Percentiles rank a stretch among this genome's conserved stretches.
Evolutionary conservation across 64 coral and sea anemone genomes (phyloP).

Genomic region (Stylophora pistillata): DNA sequence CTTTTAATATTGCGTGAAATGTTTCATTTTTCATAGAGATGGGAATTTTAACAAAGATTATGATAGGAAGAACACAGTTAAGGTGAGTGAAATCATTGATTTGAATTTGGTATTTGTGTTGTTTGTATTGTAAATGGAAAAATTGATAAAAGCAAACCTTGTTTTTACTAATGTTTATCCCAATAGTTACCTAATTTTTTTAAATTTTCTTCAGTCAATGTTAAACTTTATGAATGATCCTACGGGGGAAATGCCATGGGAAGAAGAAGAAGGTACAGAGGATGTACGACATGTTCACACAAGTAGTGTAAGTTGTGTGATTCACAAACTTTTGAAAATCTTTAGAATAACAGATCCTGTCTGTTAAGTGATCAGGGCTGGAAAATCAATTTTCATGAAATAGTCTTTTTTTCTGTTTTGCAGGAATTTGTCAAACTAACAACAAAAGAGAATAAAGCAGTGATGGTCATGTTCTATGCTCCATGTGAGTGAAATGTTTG

Average conservation of each 20-base stretch:
- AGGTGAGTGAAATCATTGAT: conserved; percentile 28
- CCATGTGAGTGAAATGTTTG: conserved; percentile 73
- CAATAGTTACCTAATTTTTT: not conserved
- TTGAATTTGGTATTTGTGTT: not conserved
- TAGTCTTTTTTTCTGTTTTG: not conserved
- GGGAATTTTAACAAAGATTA: conserved; percentile 99
- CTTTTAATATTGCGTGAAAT: not conserved
- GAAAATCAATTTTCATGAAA: not conserved
- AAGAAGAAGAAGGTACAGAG: conserved; percentile 84
- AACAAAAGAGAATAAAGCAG: conserved; percentile 70
- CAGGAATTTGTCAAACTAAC: conserved; percentile 82
- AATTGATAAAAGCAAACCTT: not conserved
- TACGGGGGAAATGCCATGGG: conserved; percentile 93
- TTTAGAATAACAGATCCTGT: not conserved
- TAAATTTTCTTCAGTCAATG: conserved; percentile 79
- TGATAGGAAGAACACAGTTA: conserved; percentile 90
- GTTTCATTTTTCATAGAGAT: conserved; percentile 60
- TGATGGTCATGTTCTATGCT: conserved; percentile 94
- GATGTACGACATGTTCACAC: conserved; percentile 79
- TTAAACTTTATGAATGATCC: conserved; percentile 90
- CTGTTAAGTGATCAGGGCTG: not conserved
- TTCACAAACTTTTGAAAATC: not conserved
- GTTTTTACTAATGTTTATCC: not conserved
- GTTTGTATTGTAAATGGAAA: not conserved
- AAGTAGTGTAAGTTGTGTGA: conserved; percentile 29